Conservation (phyloP, 2,113 vertebrate species). For the Guaruba guarouba region DNA sequence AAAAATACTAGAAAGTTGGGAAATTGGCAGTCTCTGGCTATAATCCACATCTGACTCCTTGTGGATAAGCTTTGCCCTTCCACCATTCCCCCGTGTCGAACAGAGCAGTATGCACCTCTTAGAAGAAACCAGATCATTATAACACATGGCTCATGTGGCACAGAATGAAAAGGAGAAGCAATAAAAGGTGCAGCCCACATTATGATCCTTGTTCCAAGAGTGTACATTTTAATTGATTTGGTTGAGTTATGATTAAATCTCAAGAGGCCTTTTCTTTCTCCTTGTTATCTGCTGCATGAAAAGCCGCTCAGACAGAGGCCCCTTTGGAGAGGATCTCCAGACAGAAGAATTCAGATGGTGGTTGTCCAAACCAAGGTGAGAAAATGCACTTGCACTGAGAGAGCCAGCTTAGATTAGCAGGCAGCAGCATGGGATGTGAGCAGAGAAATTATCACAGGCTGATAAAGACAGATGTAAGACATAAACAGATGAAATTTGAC, state of each 20-base stretch:
- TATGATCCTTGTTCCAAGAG: background rate
- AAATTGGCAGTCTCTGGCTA: background rate
- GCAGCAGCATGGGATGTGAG: background rate
- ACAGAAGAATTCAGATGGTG: background rate
- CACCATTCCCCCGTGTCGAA: background rate
- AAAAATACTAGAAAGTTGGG: background rate
- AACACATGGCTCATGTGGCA: background rate
- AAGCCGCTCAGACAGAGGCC: background rate
- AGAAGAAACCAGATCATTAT: background rate
- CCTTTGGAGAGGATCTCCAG: background rate
- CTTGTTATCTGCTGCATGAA: background rate
- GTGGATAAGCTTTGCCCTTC: background rate
- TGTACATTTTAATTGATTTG: background rate
- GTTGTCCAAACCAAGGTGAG: conserved; percentile 7
- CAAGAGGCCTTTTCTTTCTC: background rate
- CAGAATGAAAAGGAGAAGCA: background rate
- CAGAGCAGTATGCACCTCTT: background rate
- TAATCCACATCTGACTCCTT: background rate
- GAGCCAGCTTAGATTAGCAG: conserved; percentile 43
- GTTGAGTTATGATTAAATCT: background rate
- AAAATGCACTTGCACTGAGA: conserved; percentile 18
- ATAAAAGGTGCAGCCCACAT: background rate
- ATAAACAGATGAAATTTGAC: conserved; percentile 59
- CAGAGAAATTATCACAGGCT: conserved; percentile 11
- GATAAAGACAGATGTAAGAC: conserved; percentile 37